phyloP scores from a whole-genome alignment of 2,888 invertebrate species.

The Allacma fusca region DNA sequence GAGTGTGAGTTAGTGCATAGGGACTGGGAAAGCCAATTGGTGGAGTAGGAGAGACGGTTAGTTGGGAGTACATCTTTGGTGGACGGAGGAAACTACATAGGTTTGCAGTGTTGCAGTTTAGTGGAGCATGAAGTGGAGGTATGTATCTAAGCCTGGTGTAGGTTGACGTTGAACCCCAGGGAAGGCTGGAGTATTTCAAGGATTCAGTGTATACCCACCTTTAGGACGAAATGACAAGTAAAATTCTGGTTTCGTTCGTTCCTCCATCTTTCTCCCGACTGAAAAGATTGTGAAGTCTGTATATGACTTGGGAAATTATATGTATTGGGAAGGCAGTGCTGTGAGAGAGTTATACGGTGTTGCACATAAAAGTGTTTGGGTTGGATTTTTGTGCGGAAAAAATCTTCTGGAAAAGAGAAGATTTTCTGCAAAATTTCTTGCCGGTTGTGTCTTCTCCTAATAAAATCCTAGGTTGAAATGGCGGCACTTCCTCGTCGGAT shows the following conservation, averaged over 20 bases:
- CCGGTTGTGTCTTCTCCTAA: conserved; percentile 41
- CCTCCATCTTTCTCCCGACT: conserved; percentile 31
- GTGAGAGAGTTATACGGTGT: background rate
- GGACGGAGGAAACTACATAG: background rate
- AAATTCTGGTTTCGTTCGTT: conserved; percentile 21
- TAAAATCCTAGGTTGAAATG: conserved; percentile 49
- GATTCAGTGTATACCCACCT: background rate
- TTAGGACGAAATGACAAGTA: conserved; percentile 13
- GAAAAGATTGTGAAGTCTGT: conserved; percentile 9
- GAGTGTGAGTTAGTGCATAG: too few relatives aligned
- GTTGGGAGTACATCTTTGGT: conserved; percentile 26
- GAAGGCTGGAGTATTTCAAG: background rate
- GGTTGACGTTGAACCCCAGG: background rate
- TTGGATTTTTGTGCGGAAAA: conserved; percentile 18
- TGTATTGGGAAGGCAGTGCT: background rate
- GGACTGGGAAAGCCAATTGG: too few relatives aligned
- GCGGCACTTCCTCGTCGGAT: conserved; percentile 61
- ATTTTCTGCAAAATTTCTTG: conserved; percentile 33
- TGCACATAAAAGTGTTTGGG: too few relatives aligned
- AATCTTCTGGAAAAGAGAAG: conserved; percentile 36
- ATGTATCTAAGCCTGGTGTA: background rate
- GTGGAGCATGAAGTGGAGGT: too few relatives aligned
- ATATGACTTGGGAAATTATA: conserved; percentile 7
- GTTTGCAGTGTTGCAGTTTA: background rate
- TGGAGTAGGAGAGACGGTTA: background rate